Evolutionary conservation across 2,888 invertebrate genomes (phyloP), one percentile per base, ranked within the genome.

Genomic region (Acleris laterana): DNA sequence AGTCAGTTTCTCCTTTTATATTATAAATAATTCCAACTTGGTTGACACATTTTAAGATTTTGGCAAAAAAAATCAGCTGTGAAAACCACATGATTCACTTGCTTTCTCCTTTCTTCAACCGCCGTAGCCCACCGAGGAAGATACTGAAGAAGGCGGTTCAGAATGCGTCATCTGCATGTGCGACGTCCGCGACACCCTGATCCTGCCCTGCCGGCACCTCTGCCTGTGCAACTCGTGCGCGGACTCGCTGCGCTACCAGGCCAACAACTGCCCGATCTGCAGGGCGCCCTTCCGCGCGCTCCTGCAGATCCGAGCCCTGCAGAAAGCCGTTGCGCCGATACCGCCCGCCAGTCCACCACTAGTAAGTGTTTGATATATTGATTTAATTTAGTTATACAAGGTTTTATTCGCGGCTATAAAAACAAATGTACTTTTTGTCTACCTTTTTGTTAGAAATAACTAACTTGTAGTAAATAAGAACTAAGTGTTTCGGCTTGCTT

Each of bases 91-190:
- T 4, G 17, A 49, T 49, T 49, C 7, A 6, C 25, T 25, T 25
- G 7, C 6, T 25, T 25, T 25, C 6, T 25, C 25, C 25, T 6
- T 25, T 25, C 25, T 25, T 7, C 6, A 25, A 25, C 25, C 25
- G 25, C 25, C 22, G n/a, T 75, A 93, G 93, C 87, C 90, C n/a
- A 90, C 79, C 78, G 97, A 98, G 80, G 97, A 97, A 75, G 98
- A 98, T 75, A 96, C 96, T 0, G 98, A 98, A 78, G 98, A 98
- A 79, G 98, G 97, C 77, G 98, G 99, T 1, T 97, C 98, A 0
- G 99, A 99, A 88, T 99, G 99, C 90, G 99, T 99, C 46, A 99
- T 99, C 81, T 99, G 99, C 87, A 99, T 99, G 99, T 98, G 98
- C 77, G 99, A 99, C 84, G 96, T 98, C 19, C 94, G 99, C 4